phyloP scores from a whole-genome alignment of 2,888 invertebrate species.

The Eristalis arbustorum region DNA sequence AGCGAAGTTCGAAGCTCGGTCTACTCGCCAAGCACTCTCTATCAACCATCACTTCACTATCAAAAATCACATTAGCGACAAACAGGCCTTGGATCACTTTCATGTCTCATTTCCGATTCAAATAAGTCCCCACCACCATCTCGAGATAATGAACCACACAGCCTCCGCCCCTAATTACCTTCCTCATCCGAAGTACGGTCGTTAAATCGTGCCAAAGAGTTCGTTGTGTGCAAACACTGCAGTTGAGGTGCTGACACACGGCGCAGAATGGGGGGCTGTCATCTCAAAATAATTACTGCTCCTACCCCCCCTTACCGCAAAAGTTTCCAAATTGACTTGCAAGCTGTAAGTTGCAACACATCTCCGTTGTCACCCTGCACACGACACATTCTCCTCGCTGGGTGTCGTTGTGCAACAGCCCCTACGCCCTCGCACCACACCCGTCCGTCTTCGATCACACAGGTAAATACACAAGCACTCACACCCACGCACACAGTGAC shows the following conservation, averaged over 20 bases:
- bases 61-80: background rate
- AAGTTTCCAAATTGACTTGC: background rate
- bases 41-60: background rate
- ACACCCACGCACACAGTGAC: background rate
- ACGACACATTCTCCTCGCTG: background rate
- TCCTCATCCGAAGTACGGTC: background rate
- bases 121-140: background rate
- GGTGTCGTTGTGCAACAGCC: background rate
- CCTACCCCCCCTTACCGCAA: background rate
- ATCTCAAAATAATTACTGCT: background rate
- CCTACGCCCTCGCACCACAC: background rate
- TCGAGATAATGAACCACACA: background rate
- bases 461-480: constrained; percentile 14
- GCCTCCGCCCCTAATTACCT: background rate
- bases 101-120: background rate
- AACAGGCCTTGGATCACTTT: background rate
- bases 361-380: background rate
- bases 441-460: background rate
- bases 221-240: background rate
- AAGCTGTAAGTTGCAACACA: background rate
- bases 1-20: too few relatives aligned
- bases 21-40: background rate
- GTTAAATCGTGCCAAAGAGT: background rate
- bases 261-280: background rate
- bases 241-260: background rate